Conservation (phyloP, 2,113 vertebrate species). For the Ia io region DNA sequence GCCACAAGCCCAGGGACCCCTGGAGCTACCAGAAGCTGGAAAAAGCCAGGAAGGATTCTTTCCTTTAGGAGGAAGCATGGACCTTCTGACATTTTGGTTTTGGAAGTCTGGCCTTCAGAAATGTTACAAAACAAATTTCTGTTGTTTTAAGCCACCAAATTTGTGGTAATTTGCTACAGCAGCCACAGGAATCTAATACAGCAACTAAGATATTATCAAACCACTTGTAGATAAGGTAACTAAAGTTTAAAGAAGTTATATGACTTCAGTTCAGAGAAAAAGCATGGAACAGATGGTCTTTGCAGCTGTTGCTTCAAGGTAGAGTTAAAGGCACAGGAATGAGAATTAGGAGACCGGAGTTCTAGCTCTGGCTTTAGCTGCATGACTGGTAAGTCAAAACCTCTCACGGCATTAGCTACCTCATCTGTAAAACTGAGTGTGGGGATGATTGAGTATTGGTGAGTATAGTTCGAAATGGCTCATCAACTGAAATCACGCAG, state of each 20-base stretch:
- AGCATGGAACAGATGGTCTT: background rate
- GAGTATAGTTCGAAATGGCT: background rate
- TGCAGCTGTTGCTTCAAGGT: background rate
- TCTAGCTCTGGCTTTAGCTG: background rate
- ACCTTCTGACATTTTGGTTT: background rate
- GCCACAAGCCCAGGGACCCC: background rate
- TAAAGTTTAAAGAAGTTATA: constrained; percentile 13
- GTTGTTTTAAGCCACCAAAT: background rate
- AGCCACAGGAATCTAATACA: background rate
- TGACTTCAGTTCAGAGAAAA: constrained; percentile 28
- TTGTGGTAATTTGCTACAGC: background rate
- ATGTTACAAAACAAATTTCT: background rate
- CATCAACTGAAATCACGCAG: background rate
- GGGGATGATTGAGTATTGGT: background rate
- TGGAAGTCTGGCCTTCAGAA: background rate
- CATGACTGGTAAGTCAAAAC: background rate
- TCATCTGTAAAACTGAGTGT: background rate
- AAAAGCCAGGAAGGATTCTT: background rate
- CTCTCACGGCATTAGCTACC: background rate
- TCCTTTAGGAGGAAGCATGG: background rate
- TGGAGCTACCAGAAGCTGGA: background rate
- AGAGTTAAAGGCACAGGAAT: background rate
- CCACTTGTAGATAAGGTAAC: background rate
- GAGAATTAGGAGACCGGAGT: background rate
- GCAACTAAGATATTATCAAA: constrained; percentile 10